Base-by-base conservation (phyloP, 2,797 vertebrate genomes). In the Clarias fuscus region DNA sequence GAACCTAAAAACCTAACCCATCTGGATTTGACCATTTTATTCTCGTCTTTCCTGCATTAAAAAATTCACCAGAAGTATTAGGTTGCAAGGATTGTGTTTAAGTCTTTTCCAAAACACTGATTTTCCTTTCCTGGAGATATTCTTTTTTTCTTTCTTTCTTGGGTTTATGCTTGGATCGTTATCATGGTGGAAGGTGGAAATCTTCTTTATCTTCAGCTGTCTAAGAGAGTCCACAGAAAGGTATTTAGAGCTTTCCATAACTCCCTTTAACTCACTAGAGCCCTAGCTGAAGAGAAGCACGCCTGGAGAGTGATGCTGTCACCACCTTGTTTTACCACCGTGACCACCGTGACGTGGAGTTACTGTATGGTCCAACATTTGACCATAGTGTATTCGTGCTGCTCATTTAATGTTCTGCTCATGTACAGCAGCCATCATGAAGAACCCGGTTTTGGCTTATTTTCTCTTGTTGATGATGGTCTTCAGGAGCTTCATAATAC, bases 221-320 rank as follows among this genome's bases (percentile, higher is more conserved):
- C 70, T 8, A 48, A 48, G 73, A 27, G 48, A 76, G 22, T 20
- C 22, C 72, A 75, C 15, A 53, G 24, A 75, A 10, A 53, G 71
- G 71, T 53, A 27, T 75, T 75, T 75, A 13, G 43, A 27, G 48
- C 15, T 24, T 37, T 37, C 3, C 27, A 78, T 61, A 78, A 61
- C 59, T 61, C 76, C 76, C 30, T 77, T 18, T 37, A 59, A 33
- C 72, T 75, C 43, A n/a, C 71, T n/a, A 73, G 18, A n/a, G 71
- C 40, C 22, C 10, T 2, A 53, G 6, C 24, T 75, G 43, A 43
- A 53, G 72, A 75, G 14, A 27, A 27, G 43, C 43, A 53, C 2
- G 43, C 22, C 14, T 14, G 53, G 4, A 75, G 14, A 27, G 11
- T 33, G 48, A 58, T 77, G n/a, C 24, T n/a, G 5, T n/a, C 43